A percentile compares a stretch with the other conserved stretches of the same genome.
Evolutionary conservation across 2,113 vertebrate genomes (phyloP).

Genomic region (Cephalopterus ornatus): DNA sequence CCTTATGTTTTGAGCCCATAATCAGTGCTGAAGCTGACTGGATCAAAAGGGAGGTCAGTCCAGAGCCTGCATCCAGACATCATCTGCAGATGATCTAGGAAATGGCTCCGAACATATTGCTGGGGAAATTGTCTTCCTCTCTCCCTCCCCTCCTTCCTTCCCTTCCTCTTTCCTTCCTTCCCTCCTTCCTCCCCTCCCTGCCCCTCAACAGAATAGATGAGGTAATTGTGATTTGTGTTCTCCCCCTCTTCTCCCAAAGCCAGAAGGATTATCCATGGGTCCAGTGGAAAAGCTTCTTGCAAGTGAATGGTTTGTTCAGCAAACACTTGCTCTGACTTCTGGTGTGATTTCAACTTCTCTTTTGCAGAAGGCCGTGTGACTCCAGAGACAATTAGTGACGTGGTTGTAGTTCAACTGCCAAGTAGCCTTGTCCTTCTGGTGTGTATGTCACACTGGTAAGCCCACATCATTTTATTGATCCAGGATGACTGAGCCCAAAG

Average conservation of each 20-base stretch:
- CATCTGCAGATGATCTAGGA: background rate
- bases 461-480: background rate
- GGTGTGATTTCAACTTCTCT: background rate
- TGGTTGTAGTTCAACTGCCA: background rate
- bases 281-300: background rate
- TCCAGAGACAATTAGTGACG: background rate
- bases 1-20: background rate
- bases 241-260: background rate
- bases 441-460: background rate
- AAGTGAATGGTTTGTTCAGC: background rate
- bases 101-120: background rate
- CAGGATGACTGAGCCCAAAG: background rate
- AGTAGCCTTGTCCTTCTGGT: background rate
- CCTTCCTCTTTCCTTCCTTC: no score
- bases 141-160: background rate
- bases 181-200: background rate
- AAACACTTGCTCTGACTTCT: background rate
- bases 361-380: background rate
- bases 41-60: background rate
- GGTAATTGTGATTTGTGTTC: background rate
- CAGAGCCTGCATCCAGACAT: background rate
- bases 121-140: background rate
- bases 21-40: background rate
- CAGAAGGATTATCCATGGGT: background rate
- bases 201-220: background rate